Conservation (phyloP, 2,113 vertebrate species). For the Entomyzon cyanotis region DNA sequence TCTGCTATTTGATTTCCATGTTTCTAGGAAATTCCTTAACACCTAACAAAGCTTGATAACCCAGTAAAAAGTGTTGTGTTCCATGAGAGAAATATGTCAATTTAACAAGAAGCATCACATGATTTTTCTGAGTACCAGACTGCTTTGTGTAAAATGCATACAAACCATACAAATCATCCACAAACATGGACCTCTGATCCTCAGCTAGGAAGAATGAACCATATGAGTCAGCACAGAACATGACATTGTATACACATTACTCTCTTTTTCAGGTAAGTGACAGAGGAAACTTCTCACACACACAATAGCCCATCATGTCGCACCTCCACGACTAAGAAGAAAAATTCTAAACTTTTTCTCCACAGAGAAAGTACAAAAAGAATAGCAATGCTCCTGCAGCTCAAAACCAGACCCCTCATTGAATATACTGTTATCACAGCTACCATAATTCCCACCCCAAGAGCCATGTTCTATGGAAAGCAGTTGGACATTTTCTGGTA, state of each 20-base stretch:
- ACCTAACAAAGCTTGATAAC: background rate
- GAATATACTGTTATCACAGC: background rate
- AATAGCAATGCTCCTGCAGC: background rate
- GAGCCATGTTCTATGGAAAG: rapidly evolving
- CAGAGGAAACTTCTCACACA: background rate
- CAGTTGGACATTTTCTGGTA: background rate
- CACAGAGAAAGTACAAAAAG: background rate
- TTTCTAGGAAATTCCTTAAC: background rate
- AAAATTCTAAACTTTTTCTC: background rate
- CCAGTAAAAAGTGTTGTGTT: background rate
- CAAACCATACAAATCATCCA: background rate
- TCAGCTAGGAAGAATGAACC: background rate
- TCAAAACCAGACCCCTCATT: background rate
- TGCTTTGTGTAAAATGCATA: background rate
- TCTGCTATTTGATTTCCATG: background rate
- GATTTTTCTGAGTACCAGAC: background rate
- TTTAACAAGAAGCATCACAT: rapidly evolving
- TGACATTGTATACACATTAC: background rate
- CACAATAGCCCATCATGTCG: rapidly evolving
- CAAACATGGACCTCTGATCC: background rate
- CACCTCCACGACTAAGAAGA: background rate
- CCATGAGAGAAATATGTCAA: background rate
- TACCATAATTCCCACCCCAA: background rate
- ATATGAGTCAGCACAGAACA: background rate
- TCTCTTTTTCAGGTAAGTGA: background rate